Conservation (phyloP, 2,113 vertebrate species). For the Silurus glanis region DNA sequence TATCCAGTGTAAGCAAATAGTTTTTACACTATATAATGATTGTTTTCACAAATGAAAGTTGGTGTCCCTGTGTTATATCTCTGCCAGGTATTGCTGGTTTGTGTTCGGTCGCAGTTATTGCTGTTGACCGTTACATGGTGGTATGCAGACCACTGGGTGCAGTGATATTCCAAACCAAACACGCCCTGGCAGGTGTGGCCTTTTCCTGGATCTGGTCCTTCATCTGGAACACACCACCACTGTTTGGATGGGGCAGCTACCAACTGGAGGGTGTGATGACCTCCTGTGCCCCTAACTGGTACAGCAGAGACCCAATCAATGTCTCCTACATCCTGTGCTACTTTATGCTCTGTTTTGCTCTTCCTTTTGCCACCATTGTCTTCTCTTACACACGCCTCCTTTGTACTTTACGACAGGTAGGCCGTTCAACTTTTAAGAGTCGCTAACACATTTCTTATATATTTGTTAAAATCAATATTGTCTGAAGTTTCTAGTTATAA, state of each 20-base stretch:
- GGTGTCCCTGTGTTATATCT: not conserved
- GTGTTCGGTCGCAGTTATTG: constrained; percentile 72
- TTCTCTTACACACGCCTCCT: constrained; percentile 67
- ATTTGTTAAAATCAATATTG: not conserved
- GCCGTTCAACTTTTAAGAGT: not conserved
- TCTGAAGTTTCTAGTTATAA: not conserved
- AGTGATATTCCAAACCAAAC: constrained; percentile 66
- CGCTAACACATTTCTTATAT: not conserved
- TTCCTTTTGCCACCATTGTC: constrained; percentile 70
- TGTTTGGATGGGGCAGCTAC: constrained; percentile 77
- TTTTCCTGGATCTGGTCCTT: constrained; percentile 77
- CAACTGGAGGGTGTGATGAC: constrained; percentile 70
- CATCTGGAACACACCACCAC: constrained; percentile 75
- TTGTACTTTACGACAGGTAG: constrained; percentile 72
- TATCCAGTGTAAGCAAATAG: not conserved
- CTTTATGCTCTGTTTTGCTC: constrained; percentile 71
- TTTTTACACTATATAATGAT: not conserved
- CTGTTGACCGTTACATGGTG: constrained; percentile 73
- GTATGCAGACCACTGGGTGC: constrained; percentile 71
- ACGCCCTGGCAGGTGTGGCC: constrained; percentile 68
- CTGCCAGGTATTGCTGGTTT: constrained; percentile 70
- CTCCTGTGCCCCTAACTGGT: constrained; percentile 74
- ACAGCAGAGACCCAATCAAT: constrained; percentile 67
- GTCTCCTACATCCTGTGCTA: constrained; percentile 74
- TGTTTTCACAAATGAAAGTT: not conserved